Conservation (phyloP, 1,140 invertebrate genomes). For the Zaprionus taronus region DNA sequence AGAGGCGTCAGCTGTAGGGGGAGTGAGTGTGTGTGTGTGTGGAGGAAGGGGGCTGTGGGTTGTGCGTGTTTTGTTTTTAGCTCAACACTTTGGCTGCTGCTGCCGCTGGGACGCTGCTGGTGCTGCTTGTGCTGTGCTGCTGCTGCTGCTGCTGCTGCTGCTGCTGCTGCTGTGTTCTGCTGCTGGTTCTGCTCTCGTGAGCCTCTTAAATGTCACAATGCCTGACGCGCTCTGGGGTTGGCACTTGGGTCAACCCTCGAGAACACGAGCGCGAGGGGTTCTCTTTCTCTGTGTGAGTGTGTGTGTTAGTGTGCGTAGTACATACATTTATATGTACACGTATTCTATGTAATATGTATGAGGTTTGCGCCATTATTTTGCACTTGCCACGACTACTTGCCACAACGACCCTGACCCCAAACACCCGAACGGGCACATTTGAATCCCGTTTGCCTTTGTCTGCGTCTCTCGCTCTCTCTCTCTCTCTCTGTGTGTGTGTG, state of each 20-base stretch:
- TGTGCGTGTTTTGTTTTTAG: slow-evolving; percentile 75
- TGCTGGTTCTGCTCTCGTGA: slow-evolving; percentile 59
- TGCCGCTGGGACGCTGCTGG: slow-evolving; percentile 59
- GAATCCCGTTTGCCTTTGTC: slow-evolving; percentile 16
- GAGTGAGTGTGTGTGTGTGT: background rate
- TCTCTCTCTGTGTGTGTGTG: background rate
- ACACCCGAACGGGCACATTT: slow-evolving; percentile 9
- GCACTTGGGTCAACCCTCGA: slow-evolving; percentile 49
- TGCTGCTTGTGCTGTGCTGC: slow-evolving; percentile 2
- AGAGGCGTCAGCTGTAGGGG: slow-evolving; percentile 2
- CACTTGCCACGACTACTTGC: slow-evolving; percentile 58
- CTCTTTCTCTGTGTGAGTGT: background rate
- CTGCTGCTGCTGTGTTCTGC: slow-evolving; percentile 45
- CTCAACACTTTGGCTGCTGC: slow-evolving; percentile 53
- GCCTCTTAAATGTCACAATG: slow-evolving; percentile 80
- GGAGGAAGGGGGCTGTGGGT: background rate
- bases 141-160: slow-evolving; percentile 49
- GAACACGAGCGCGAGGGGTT: slow-evolving; percentile 12
- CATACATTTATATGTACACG: slow-evolving; percentile 19
- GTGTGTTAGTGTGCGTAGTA: slow-evolving; percentile 13
- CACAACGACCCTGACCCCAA: slow-evolving; percentile 70
- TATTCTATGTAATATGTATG: slow-evolving; percentile 42
- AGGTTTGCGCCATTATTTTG: slow-evolving; percentile 69
- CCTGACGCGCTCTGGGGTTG: slow-evolving; percentile 71
- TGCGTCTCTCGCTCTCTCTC: background rate